These are phyloP conservation scores for Bergia sp. DNA, from an alignment of 92 coral and sea anemone species.

Conservation along the genomic window DNA sequence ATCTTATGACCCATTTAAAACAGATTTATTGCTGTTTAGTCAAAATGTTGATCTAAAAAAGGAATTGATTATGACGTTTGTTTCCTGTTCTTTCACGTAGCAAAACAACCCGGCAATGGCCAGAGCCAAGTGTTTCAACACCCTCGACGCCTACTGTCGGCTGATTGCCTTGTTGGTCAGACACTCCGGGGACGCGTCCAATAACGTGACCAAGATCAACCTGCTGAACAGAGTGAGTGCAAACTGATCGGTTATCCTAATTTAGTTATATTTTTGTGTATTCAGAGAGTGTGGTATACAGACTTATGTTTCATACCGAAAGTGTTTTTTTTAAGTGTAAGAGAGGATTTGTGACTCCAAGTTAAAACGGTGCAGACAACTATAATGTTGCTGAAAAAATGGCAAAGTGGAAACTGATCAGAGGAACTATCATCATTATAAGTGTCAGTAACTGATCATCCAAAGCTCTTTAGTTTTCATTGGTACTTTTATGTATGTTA, in stretches of 20 bases:
- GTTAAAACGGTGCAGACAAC: no score
- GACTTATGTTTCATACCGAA: not conserved
- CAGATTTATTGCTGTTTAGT: no score
- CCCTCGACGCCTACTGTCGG: slow-evolving; percentile 95
- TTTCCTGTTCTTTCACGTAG: slow-evolving; percentile 43
- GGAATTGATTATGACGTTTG: no score
- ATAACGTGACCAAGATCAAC: slow-evolving; percentile 95
- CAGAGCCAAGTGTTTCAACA: slow-evolving; percentile 93
- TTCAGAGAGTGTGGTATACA: not conserved
- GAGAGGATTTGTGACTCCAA: no score
- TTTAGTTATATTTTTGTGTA: not conserved
- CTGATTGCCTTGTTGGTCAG: slow-evolving; percentile 91
- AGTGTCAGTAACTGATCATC: no score
- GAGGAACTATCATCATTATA: no score
- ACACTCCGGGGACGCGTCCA: slow-evolving; percentile 97
- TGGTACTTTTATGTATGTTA: no score
- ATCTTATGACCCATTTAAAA: no score
- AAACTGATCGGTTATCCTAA: not conserved
- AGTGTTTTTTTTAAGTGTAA: not conserved
- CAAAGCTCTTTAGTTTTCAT: no score
- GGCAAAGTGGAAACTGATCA: no score
- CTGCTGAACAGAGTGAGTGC: slow-evolving; percentile 89
- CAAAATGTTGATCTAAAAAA: no score
- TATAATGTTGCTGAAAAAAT: no score
- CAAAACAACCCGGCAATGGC: slow-evolving; percentile 87